Percentiles rank a stretch among this genome's conserved stretches.
These are phyloP conservation scores for Heliconius ismenius DNA, from an alignment of 2,888 invertebrate species.

Conservation along the genomic window DNA sequence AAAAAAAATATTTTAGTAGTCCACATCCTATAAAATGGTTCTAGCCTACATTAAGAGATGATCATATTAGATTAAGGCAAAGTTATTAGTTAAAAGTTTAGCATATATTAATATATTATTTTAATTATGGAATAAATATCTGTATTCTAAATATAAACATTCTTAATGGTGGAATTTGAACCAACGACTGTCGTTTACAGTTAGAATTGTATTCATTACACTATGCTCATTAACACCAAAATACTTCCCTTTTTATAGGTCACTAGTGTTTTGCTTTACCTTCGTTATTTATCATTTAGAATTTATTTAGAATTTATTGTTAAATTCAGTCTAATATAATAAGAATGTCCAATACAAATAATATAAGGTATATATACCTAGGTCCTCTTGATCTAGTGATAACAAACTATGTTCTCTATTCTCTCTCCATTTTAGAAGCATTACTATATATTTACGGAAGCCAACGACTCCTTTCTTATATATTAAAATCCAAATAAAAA, in stretches of 20 bases:
- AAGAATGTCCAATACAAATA: no score
- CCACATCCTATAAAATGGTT: not conserved
- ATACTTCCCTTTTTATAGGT: not conserved
- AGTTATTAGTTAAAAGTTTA: not conserved
- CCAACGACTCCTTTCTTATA: not conserved
- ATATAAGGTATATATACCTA: no score
- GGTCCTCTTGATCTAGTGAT: not conserved
- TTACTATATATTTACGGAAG: no score
- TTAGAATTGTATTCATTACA: not conserved
- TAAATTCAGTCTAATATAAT: no score
- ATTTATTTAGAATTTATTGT: no score
- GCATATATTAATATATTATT: conserved; percentile 13
- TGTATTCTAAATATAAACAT: not conserved
- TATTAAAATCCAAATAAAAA: not conserved
- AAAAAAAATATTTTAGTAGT: not conserved
- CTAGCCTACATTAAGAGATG: not conserved
- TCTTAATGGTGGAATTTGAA: not conserved
- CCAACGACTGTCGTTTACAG: not conserved
- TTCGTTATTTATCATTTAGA: no score
- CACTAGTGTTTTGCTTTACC: not conserved
- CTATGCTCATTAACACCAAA: not conserved
- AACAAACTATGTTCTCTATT: no score
- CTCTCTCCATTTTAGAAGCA: no score
- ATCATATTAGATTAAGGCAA: not conserved
- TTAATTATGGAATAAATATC: not conserved